Evolutionary conservation across 2,888 invertebrate genomes (phyloP).

Genomic region (Euplexia lucipara): DNA sequence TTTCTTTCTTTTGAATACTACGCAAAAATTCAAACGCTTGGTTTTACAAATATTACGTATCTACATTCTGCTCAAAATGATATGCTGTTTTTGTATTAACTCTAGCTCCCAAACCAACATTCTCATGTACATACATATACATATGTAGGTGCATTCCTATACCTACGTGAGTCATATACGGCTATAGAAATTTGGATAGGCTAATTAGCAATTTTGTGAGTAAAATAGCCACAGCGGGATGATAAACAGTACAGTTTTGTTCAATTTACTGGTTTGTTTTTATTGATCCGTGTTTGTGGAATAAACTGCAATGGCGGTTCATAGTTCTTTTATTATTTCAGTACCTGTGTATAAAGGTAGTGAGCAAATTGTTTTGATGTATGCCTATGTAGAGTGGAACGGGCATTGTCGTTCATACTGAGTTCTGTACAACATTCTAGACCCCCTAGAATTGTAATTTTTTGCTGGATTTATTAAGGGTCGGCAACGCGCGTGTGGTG

Average conservation of each 20-base stretch:
- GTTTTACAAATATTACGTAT: background rate
- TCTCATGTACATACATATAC: too few species aligned
- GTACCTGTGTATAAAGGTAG: constrained; percentile 2
- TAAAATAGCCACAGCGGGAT: constrained; percentile 49
- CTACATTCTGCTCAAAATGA: constrained; percentile 4
- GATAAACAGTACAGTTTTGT: constrained; percentile 53
- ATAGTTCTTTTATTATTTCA: constrained; percentile 50
- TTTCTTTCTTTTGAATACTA: too few species aligned
- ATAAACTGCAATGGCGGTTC: constrained; percentile 22
- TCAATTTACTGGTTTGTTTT: constrained; percentile 54
- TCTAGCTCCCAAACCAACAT: constrained; percentile 35
- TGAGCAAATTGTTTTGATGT: background rate
- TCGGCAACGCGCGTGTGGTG: too few species aligned
- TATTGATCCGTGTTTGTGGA: constrained; percentile 51
- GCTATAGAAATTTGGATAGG: constrained; percentile 35
- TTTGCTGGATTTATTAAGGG: too few species aligned
- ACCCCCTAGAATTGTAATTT: too few species aligned
- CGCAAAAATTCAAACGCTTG: background rate
- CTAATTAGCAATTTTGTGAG: constrained; percentile 64
- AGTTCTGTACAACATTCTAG: too few species aligned
- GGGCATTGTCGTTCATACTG: too few species aligned
- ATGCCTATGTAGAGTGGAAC: background rate
- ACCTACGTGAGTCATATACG: constrained; percentile 3
- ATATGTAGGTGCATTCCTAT: constrained; percentile 8
- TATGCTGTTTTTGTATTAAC: constrained; percentile 5